These are phyloP conservation scores for Xanthorhoe designata DNA, from an alignment of 2,888 invertebrate genomes.

Conservation along the genomic window DNA sequence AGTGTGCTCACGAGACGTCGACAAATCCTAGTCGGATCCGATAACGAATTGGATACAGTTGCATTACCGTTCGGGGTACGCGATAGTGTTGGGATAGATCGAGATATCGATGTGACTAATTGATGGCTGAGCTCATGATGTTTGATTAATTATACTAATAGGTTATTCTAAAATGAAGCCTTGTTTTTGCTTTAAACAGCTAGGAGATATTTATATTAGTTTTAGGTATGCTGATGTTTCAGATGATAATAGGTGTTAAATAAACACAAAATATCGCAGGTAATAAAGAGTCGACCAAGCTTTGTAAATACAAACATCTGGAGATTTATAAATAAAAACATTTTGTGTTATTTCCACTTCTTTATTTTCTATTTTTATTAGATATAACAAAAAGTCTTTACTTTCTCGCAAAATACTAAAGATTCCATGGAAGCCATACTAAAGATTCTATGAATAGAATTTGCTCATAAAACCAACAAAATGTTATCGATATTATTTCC, in stretches of 20 bases:
- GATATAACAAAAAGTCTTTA: too few relatives aligned
- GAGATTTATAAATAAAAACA: too few relatives aligned
- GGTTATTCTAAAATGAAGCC: not conserved
- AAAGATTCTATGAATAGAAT: not conserved
- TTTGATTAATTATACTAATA: not conserved
- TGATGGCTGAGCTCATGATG: not conserved
- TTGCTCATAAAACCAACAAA: not conserved
- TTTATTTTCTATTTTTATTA: too few relatives aligned
- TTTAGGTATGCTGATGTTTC: too few relatives aligned
- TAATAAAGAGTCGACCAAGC: too few relatives aligned
- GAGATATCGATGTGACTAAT: slow-evolving; percentile 32
- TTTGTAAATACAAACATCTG: too few relatives aligned
- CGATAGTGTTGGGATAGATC: slow-evolving; percentile 51
- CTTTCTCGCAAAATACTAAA: too few relatives aligned
- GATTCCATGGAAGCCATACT: too few relatives aligned
- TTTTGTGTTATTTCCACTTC: too few relatives aligned
- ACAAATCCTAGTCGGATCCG: slow-evolving; percentile 72
- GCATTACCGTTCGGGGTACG: slow-evolving; percentile 61
- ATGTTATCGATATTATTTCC: slow-evolving; percentile 31
- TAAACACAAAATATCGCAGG: too few relatives aligned
- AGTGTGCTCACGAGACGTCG: slow-evolving; percentile 62
- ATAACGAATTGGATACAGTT: slow-evolving; percentile 78
- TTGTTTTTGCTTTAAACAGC: not conserved
- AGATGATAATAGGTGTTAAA: too few relatives aligned
- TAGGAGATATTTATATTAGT: not conserved